phyloP scores from a whole-genome alignment of 2,797 vertebrate genomes.

The Alectoris magna region DNA sequence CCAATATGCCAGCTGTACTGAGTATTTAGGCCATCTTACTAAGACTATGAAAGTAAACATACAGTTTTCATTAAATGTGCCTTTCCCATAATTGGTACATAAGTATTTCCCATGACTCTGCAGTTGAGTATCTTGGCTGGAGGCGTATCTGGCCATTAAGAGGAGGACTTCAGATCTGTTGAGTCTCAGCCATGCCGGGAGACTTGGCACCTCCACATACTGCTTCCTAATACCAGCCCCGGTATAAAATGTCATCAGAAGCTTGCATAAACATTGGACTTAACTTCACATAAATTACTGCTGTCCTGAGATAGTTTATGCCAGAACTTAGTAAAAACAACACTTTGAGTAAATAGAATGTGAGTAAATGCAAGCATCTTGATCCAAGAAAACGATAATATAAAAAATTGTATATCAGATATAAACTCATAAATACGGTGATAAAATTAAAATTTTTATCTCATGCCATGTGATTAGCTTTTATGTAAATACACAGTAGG shows the following conservation, averaged over 20 bases:
- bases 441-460: constrained; percentile 70
- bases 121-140: constrained; percentile 80
- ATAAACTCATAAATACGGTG: constrained; percentile 75
- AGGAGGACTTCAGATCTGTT: constrained; percentile 77
- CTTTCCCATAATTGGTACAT: constrained; percentile 80
- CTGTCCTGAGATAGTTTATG: constrained; percentile 79
- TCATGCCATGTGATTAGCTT: constrained; percentile 45
- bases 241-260: constrained; percentile 85
- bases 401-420: constrained; percentile 67
- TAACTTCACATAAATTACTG: constrained; percentile 85
- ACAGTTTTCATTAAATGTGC: constrained; percentile 80
- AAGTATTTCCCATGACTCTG: constrained; percentile 84
- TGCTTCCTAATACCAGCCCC: constrained; percentile 83
- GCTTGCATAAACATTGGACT: constrained; percentile 86
- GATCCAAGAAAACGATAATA: constrained; percentile 77
- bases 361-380: constrained; percentile 76
- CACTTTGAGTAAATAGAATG: constrained; percentile 80
- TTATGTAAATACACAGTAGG: constrained; percentile 36
- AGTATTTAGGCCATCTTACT: constrained; percentile 73
- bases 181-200: constrained; percentile 78
- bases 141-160: constrained; percentile 80
- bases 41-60: constrained; percentile 78
- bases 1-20: constrained; percentile 66
- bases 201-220: constrained; percentile 81
- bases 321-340: constrained; percentile 84